phyloP scores from a whole-genome alignment of 2,888 invertebrate species.

The Argyresthia goedartella region DNA sequence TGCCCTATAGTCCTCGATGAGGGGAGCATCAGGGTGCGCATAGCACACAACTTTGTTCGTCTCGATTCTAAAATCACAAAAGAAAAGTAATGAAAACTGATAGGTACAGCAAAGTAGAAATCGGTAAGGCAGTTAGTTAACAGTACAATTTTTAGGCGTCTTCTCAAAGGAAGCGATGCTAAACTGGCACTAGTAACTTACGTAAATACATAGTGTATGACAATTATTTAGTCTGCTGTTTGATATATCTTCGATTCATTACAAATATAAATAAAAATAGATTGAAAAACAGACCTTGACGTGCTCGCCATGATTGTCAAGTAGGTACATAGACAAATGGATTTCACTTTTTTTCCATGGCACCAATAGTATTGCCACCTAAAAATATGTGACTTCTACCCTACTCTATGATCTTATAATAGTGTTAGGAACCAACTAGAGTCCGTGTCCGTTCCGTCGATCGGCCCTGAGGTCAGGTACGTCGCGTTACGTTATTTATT shows the following conservation, averaged over 20 bases:
- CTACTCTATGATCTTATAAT: too few species aligned
- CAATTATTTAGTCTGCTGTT: constrained; percentile 26
- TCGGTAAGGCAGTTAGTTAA: constrained; percentile 14
- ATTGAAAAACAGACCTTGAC: constrained; percentile 71
- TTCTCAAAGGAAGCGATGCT: constrained; percentile 9
- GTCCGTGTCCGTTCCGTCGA: too few species aligned
- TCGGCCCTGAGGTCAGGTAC: too few species aligned
- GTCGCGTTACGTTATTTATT: too few species aligned
- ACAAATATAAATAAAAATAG: constrained; percentile 41
- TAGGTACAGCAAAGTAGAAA: constrained; percentile 37
- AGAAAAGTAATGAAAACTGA: constrained; percentile 37
- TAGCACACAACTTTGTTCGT: constrained; percentile 89
- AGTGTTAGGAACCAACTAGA: too few species aligned
- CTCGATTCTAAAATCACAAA: constrained; percentile 72
- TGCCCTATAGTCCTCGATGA: constrained; percentile 98
- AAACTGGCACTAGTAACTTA: constrained; percentile 25
- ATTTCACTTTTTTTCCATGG: neutral
- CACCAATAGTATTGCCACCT: too few species aligned
- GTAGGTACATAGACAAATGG: constrained; percentile 10
- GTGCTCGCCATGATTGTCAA: constrained; percentile 76
- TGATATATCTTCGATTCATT: constrained; percentile 20
- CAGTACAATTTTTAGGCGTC: constrained; percentile 17
- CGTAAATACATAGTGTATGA: constrained; percentile 28
- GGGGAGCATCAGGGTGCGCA: constrained; percentile 94
- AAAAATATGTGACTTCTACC: too few species aligned